phyloP scores from a whole-genome alignment of 2,888 invertebrate species.

The Orthonychiurus folsomi region DNA sequence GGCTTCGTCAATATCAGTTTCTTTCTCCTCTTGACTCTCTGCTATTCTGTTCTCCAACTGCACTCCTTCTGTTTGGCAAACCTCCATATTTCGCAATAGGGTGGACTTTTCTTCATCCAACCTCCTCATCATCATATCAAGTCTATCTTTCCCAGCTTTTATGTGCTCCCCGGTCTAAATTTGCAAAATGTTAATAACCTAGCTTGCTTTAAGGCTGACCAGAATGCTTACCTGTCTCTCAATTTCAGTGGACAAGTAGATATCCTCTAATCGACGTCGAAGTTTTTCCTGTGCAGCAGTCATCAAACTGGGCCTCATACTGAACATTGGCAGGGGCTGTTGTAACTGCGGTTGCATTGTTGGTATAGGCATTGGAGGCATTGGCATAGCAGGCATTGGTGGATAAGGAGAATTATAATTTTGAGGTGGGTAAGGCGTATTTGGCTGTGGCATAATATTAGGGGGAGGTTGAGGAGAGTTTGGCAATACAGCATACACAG shows the following conservation, averaged over 20 bases:
- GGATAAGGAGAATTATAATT: conserved; percentile 27
- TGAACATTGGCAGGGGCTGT: conserved; percentile 12
- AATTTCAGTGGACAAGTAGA: conserved; percentile 36
- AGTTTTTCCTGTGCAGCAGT: conserved; percentile 95
- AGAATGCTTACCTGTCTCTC: conserved; percentile 21
- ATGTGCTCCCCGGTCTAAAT: conserved; percentile 33
- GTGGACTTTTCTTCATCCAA: conserved; percentile 62
- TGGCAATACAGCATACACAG: conserved; percentile 63
- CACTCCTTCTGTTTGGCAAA: conserved; percentile 30
- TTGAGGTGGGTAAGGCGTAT: conserved; percentile 29
- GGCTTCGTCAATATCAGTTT: conserved; percentile 88
- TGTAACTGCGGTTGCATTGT: not conserved
- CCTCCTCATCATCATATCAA: conserved; percentile 67
- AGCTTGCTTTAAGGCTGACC: not conserved
- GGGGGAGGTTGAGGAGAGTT: conserved; percentile 39
- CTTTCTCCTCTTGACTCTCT: conserved; percentile 69
- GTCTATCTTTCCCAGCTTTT: conserved; percentile 47
- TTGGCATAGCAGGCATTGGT: conserved; percentile 36
- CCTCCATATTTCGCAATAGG: conserved; percentile 27
- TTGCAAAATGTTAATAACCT: too few species aligned
- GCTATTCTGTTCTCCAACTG: conserved; percentile 32
- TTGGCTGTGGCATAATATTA: conserved; percentile 25
- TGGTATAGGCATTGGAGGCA: conserved; percentile 3
- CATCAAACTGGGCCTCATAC: conserved; percentile 77
- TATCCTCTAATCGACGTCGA: conserved; percentile 57